Percentiles rank a stretch among this genome's conserved stretches.
phyloP scores from a whole-genome alignment of 2,888 invertebrate genomes.

The Drosophila borealis region DNA sequence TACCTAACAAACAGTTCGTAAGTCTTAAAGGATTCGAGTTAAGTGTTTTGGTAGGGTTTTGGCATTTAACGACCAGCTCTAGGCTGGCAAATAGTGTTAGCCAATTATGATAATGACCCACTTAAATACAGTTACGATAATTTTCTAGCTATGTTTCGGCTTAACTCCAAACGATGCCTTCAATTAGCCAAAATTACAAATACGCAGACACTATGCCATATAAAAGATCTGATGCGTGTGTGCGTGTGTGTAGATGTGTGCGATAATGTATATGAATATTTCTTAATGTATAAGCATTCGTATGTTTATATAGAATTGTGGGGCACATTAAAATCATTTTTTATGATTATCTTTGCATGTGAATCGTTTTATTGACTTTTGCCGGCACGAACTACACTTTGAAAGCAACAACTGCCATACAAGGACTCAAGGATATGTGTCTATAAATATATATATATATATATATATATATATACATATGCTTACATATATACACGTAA shows the following conservation, averaged over 20 bases:
- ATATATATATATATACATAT: not conserved
- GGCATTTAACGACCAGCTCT: not conserved
- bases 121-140: slow-evolving; percentile 32
- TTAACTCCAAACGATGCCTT: slow-evolving; percentile 14
- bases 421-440: not conserved
- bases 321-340: slow-evolving; percentile 61
- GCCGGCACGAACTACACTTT: slow-evolving; percentile 4
- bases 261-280: not conserved
- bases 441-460: not conserved
- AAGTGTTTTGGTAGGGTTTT: not conserved
- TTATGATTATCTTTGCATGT: slow-evolving; percentile 64
- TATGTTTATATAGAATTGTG: slow-evolving; percentile 5
- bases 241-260: slow-evolving; percentile 3
- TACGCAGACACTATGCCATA: slow-evolving; percentile 26
- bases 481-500: not conserved
- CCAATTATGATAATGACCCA: slow-evolving; percentile 36
- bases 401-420: slow-evolving; percentile 6
- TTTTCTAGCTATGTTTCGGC: not conserved
- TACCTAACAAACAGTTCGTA: not conserved
- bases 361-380: slow-evolving; percentile 67
- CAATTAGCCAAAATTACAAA: slow-evolving; percentile 54
- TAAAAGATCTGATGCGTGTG: not conserved
- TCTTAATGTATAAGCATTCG: too few relatives aligned
- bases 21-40: not conserved
- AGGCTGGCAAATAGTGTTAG: not conserved